A percentile compares a stretch with the other conserved stretches of the same genome.
phyloP scores from a whole-genome alignment of 1,140 invertebrate species.

The Trinorchestia longiramus region DNA sequence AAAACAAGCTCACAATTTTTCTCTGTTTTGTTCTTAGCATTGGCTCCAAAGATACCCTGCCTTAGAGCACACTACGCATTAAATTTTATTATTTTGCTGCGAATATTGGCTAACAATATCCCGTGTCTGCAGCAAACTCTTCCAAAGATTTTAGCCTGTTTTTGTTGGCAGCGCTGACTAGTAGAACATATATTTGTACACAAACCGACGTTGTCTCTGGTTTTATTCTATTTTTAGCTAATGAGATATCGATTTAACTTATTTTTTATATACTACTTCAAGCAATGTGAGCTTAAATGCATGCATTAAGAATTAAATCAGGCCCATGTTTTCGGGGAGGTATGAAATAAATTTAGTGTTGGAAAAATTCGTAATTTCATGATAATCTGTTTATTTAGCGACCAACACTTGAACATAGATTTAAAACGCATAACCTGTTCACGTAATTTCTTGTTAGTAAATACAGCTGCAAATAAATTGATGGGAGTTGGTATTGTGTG shows the following conservation, averaged over 20 bases:
- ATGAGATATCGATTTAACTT: background rate
- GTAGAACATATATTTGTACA: background rate
- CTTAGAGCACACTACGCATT: background rate
- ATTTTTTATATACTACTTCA: background rate
- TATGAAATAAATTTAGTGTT: background rate
- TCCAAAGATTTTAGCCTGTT: background rate
- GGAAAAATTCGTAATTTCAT: background rate
- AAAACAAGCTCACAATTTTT: background rate
- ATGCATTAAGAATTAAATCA: background rate
- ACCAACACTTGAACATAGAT: background rate
- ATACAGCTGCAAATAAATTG: background rate
- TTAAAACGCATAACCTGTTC: background rate
- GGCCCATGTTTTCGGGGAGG: background rate
- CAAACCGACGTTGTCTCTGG: background rate
- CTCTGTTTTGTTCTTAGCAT: background rate
- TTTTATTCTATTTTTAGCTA: background rate
- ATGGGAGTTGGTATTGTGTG: too few species aligned
- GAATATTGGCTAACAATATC: background rate
- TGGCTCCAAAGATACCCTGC: background rate
- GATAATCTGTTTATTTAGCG: background rate
- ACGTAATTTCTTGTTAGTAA: background rate
- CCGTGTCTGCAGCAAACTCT: background rate
- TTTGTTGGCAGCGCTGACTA: background rate
- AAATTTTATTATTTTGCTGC: background rate
- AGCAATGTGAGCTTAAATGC: background rate